Conservation (phyloP, 2,797 vertebrate species). For the Rhinophrynus dorsalis region DNA sequence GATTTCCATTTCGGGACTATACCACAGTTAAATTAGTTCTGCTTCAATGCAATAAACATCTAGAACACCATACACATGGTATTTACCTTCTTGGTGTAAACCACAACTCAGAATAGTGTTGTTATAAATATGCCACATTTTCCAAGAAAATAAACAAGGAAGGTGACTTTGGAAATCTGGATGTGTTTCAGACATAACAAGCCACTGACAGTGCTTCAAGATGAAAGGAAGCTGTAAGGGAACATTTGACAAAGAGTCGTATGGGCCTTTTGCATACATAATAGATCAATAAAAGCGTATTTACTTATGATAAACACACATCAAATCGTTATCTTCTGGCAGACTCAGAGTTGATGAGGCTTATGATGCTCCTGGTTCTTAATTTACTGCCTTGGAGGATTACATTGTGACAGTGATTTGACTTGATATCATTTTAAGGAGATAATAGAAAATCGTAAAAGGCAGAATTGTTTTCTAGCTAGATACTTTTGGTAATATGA, state of each 20-base stretch:
- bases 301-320: slow-evolving; percentile 44
- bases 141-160: slow-evolving; percentile 15
- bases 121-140: neutral
- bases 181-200: neutral
- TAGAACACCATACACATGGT: neutral
- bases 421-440: neutral
- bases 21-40: neutral
- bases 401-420: slow-evolving; percentile 22
- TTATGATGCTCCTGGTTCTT: slow-evolving; percentile 18
- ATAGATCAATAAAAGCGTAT: slow-evolving; percentile 42
- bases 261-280: slow-evolving; percentile 25
- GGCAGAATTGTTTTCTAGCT: neutral
- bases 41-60: neutral
- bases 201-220: neutral
- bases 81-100: neutral
- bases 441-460: neutral
- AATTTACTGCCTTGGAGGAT: slow-evolving; percentile 36
- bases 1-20: slow-evolving; percentile 7
- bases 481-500: no score
- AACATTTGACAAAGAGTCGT: neutral
- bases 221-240: neutral
- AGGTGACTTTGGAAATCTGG: slow-evolving; percentile 35
- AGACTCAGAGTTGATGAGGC: slow-evolving; percentile 14
- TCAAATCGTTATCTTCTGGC: slow-evolving; percentile 19
- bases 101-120: slow-evolving; percentile 15